Evolutionary conservation across 1,140 invertebrate species (phyloP).

Genomic region (Globodera ellingtonae): DNA sequence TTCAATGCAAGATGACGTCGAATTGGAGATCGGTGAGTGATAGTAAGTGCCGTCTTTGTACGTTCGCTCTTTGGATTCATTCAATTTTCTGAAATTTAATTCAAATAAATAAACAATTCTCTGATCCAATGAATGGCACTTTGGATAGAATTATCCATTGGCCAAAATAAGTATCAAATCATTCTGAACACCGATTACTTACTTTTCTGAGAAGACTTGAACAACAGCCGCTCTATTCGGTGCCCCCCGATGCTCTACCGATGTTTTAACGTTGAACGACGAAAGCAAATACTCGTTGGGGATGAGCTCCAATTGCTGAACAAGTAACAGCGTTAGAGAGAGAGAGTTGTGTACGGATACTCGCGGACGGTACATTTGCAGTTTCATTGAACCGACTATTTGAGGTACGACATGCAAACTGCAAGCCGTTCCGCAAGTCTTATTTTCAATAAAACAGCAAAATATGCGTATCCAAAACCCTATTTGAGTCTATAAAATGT

Average conservation of each 20-base stretch:
- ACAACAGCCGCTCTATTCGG: not conserved
- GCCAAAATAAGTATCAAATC: too few species aligned
- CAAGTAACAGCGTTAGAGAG: not conserved
- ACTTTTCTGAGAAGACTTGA: conserved; percentile 16
- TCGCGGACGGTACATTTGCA: too few species aligned
- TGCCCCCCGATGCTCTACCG: not conserved
- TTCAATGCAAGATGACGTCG: conserved; percentile 10
- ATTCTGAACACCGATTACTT: not conserved
- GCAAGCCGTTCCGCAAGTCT: too few species aligned
- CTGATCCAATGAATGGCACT: too few species aligned
- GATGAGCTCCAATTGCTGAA: conserved; percentile 33
- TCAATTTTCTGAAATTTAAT: conserved; percentile 18
- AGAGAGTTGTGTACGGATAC: not conserved
- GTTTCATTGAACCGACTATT: too few species aligned
- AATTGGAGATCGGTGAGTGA: conserved; percentile 10
- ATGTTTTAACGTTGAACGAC: not conserved
- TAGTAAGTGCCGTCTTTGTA: conserved; percentile 29
- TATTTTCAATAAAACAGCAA: too few species aligned
- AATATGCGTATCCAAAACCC: too few species aligned
- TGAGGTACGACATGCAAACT: too few species aligned
- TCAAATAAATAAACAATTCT: too few species aligned
- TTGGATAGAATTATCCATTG: too few species aligned
- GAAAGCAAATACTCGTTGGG: conserved; percentile 32
- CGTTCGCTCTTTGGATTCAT: conserved; percentile 2
- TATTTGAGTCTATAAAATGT: not conserved